phyloP scores from a whole-genome alignment of 1,140 invertebrate genomes.

The Bombus pyrosoma region DNA sequence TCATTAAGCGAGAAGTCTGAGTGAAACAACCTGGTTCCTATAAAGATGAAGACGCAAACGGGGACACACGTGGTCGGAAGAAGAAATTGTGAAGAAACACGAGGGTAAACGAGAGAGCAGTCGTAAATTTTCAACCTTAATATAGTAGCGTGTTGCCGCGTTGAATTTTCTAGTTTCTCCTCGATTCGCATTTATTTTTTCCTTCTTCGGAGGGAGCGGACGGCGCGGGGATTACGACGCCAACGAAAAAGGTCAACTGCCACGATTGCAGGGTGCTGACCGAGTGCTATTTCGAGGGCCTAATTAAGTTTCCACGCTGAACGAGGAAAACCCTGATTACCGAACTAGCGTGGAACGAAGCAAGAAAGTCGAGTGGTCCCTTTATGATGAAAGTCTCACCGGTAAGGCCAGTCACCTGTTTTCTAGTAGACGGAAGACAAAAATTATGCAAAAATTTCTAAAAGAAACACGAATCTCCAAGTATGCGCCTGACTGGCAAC shows the following conservation, averaged over 20 bases:
- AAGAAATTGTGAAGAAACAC: background rate
- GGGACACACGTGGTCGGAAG: background rate
- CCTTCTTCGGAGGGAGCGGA: background rate
- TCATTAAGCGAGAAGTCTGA: conserved; percentile 10
- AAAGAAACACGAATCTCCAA: background rate
- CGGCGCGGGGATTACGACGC: conserved; percentile 51
- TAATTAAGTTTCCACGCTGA: conserved; percentile 66
- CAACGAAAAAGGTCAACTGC: conserved; percentile 44
- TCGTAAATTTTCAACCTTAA: conserved; percentile 49
- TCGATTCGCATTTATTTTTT: background rate
- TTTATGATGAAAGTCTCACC: background rate
- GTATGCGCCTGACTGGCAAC: background rate
- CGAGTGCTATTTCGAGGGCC: conserved; percentile 64
- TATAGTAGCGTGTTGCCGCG: conserved; percentile 25
- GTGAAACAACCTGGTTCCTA: background rate
- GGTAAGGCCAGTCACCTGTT: background rate
- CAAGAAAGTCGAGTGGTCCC: background rate
- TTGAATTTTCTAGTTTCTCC: background rate
- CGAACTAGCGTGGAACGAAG: conserved; percentile 15
- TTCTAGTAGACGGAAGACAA: too few relatives aligned
- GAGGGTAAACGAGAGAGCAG: background rate
- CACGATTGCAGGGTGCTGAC: conserved; percentile 45
- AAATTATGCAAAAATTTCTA: background rate
- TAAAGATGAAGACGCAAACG: too few relatives aligned
- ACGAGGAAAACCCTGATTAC: conserved; percentile 52